Conservation (phyloP, 2,113 vertebrate genomes). For the Nycticryphes semicollaris region DNA sequence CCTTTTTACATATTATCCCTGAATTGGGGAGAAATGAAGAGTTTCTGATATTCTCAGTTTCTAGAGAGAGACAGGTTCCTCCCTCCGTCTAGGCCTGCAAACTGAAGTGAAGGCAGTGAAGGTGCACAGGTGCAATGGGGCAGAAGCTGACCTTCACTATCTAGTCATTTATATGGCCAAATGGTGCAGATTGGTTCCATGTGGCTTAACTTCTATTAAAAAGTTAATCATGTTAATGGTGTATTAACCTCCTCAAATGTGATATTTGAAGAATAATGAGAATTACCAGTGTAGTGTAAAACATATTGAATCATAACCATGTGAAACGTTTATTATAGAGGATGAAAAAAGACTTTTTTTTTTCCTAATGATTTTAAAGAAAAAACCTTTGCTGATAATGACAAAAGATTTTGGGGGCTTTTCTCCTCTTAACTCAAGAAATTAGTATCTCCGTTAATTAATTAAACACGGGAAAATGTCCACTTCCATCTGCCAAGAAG, state of each 20-base stretch:
- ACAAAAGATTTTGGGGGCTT: background rate
- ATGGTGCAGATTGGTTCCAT: slow-evolving; percentile 10
- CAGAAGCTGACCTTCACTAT: background rate
- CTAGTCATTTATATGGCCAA: background rate
- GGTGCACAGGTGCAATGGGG: background rate
- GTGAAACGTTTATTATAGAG: background rate
- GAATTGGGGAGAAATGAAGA: background rate
- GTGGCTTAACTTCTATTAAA: slow-evolving; percentile 25
- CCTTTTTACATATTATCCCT: background rate
- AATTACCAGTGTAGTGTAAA: slow-evolving; percentile 15
- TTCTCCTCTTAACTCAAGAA: background rate
- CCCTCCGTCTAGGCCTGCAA: background rate
- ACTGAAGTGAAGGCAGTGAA: background rate
- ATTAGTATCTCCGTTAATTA: background rate
- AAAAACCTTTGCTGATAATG: background rate
- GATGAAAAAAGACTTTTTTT: background rate
- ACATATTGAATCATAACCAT: background rate
- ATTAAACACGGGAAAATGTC: background rate
- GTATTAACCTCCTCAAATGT: slow-evolving; percentile 11
- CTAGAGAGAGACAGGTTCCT: background rate
- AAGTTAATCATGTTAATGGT: slow-evolving; percentile 37
- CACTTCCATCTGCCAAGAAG: background rate
- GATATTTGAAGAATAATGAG: slow-evolving; percentile 31
- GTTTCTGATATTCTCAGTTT: background rate
- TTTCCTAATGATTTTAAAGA: background rate